A percentile compares a stretch with the other conserved stretches of the same genome.
These are phyloP conservation scores for Melospiza georgiana DNA, from an alignment of 2,113 vertebrate genomes.

Conservation along the genomic window DNA sequence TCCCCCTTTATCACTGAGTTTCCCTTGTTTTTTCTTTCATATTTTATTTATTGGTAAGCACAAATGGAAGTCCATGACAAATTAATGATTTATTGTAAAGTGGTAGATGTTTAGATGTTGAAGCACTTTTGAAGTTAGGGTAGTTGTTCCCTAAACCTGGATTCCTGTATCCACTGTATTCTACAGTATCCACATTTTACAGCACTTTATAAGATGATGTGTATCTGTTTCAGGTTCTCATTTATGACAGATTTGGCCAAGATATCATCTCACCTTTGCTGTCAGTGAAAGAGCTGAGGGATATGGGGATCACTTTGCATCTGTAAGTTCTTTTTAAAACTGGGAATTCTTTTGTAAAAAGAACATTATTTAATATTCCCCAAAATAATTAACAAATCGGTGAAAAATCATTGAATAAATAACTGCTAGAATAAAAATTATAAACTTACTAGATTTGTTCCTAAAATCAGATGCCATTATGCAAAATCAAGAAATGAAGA, in stretches of 20 bases:
- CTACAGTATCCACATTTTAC: background rate
- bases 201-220: background rate
- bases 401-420: background rate
- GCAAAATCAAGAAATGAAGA: background rate
- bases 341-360: background rate
- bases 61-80: background rate
- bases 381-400: background rate
- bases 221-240: conserved; percentile 83
- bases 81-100: background rate
- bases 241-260: conserved; percentile 98
- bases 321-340: conserved; percentile 75
- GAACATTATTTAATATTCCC: background rate
- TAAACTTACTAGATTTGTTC: background rate
- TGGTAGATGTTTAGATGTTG: background rate
- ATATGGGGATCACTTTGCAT: conserved; percentile 98
- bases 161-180: background rate
- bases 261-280: conserved; percentile 97
- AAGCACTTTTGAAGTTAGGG: background rate
- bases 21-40: background rate
- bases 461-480: background rate
- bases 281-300: conserved; percentile 95
- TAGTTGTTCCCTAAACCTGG: background rate
- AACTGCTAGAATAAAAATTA: background rate
- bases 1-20: background rate
- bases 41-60: background rate